Conservation (phyloP, 1,140 invertebrate species). For the Leptinotarsa texana region DNA sequence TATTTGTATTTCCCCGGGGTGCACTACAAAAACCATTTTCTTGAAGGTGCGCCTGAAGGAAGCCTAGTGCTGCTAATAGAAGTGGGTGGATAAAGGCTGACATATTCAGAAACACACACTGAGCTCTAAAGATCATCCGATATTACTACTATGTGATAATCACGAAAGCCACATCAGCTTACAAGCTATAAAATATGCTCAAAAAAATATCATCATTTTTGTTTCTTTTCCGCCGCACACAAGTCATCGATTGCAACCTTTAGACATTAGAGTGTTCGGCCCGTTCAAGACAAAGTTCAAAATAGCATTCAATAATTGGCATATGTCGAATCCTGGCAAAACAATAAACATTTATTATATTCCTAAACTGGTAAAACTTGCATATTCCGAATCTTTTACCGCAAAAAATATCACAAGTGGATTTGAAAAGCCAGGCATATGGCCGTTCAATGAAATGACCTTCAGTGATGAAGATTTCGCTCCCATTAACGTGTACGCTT, state of each 20-base stretch:
- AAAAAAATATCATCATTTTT: conserved; percentile 51
- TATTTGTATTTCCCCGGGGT: background rate
- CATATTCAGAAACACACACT: conserved; percentile 40
- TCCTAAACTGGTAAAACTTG: conserved; percentile 30
- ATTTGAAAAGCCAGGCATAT: conserved; percentile 31
- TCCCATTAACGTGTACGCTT: conserved; percentile 22
- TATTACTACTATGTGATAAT: conserved; percentile 45
- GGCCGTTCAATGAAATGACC: conserved; percentile 27
- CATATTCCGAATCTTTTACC: conserved; percentile 36
- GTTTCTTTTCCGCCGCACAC: conserved; percentile 51
- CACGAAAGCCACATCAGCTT: conserved; percentile 35
- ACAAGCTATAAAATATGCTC: conserved; percentile 39
- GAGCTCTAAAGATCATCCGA: conserved; percentile 11
- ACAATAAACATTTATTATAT: conserved; percentile 50
- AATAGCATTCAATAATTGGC: conserved; percentile 49
- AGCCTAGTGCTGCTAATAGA: conserved; percentile 16
- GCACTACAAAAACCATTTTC: background rate
- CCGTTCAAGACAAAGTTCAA: conserved; percentile 54
- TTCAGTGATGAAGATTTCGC: conserved; percentile 36
- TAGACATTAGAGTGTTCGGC: conserved; percentile 51
- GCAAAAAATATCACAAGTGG: conserved; percentile 33
- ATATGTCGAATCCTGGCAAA: conserved; percentile 43
- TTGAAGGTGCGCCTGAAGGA: conserved; percentile 16
- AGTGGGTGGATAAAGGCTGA: background rate
- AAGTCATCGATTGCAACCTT: conserved; percentile 54